phyloP scores from a whole-genome alignment of 1,140 invertebrate species.

The Sinonovacula constricta region DNA sequence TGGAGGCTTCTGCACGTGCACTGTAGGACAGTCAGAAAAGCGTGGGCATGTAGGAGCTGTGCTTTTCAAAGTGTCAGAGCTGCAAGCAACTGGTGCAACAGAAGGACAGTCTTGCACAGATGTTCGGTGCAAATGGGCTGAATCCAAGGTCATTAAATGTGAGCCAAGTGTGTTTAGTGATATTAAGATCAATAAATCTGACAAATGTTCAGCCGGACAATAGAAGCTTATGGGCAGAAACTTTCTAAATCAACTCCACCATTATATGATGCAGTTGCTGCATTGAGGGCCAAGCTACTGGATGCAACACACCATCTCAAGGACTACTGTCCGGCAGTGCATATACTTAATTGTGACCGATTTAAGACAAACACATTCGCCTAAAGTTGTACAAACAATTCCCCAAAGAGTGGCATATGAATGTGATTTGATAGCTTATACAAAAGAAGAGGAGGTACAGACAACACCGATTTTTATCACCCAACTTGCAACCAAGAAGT shows the following conservation, averaged over 20 bases:
- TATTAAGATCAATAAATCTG: background rate
- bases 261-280: constrained; percentile 7
- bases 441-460: background rate
- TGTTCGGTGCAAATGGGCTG: background rate
- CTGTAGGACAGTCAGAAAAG: too few relatives aligned
- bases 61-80: too few relatives aligned
- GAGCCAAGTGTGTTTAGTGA: background rate
- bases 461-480: background rate
- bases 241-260: background rate
- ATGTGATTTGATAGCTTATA: background rate
- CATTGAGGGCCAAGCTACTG: background rate
- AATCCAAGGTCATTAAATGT: background rate
- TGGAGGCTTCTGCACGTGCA: too few relatives aligned
- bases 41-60: too few relatives aligned
- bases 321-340: constrained; percentile 14
- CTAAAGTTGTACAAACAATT: background rate
- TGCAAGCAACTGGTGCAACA: constrained; percentile 6
- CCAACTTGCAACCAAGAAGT: background rate
- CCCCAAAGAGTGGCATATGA: background rate
- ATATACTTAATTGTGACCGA: background rate
- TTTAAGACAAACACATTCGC: background rate
- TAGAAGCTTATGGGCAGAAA: constrained; percentile 8
- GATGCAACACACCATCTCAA: constrained; percentile 3
- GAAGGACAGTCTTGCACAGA: constrained; percentile 15
- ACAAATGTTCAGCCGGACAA: too few relatives aligned